These are phyloP conservation scores for Micromys minutus DNA, from an alignment of 2,113 vertebrate species.

Conservation along the genomic window DNA sequence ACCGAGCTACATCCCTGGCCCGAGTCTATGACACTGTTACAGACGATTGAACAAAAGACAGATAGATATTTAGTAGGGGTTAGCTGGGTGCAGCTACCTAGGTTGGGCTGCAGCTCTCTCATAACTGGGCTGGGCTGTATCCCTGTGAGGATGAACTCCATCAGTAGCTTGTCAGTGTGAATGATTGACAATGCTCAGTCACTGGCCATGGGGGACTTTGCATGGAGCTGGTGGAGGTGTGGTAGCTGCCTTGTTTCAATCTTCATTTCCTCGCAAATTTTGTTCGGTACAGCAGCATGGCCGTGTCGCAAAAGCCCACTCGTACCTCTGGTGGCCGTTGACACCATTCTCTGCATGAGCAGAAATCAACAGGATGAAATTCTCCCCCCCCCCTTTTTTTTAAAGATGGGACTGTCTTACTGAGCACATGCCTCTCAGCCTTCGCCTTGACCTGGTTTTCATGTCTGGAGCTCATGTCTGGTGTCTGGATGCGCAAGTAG, in stretches of 20 bases:
- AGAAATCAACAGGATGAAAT: not conserved
- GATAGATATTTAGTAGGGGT: not conserved
- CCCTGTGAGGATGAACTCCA: no score
- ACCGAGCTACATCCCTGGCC: not conserved
- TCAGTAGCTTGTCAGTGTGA: not conserved
- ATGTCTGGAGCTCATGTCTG: not conserved
- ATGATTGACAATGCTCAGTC: not conserved
- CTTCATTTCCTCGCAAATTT: not conserved
- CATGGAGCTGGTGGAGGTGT: not conserved
- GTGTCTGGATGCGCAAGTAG: not conserved
- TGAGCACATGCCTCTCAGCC: not conserved
- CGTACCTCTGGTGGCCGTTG: fast-evolving
- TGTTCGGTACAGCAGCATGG: not conserved
- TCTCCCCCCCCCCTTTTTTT: not conserved
- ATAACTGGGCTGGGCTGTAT: not conserved
- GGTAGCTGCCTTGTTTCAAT: not conserved
- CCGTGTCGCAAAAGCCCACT: not conserved
- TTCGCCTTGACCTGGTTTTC: not conserved
- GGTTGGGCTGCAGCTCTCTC: not conserved
- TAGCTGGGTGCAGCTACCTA: not conserved
- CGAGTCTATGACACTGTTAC: not conserved
- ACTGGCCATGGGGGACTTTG: not conserved
- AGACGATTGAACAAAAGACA: not conserved
- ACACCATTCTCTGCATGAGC: not conserved
- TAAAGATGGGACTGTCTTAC: not conserved